A percentile compares a stretch with the other conserved stretches of the same genome.
phyloP scores from a whole-genome alignment of 2,797 vertebrate genomes.

The Falco rusticolus region DNA sequence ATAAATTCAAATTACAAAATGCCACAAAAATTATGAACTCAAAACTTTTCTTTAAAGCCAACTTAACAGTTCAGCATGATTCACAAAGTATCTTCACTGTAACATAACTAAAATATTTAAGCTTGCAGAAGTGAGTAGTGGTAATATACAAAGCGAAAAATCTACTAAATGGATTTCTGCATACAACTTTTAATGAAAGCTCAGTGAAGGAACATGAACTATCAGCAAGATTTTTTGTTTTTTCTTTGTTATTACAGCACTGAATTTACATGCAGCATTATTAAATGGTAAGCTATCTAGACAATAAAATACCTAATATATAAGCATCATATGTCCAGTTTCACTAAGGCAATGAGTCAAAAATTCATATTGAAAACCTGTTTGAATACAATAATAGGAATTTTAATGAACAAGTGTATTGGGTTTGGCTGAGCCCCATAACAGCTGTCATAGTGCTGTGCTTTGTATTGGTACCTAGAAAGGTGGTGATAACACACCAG shows the following conservation, averaged over 20 bases:
- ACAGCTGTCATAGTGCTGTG: too few species aligned
- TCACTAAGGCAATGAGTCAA: slow-evolving; percentile 9
- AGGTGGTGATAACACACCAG: too few species aligned
- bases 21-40: neutral
- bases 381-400: slow-evolving; percentile 47
- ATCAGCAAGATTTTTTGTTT: neutral
- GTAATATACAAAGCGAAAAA: neutral
- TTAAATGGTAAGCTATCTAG: slow-evolving; percentile 14
- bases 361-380: slow-evolving; percentile 38
- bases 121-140: neutral
- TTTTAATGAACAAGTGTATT: neutral
- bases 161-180: neutral
- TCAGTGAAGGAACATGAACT: neutral
- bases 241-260: neutral
- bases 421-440: too few species aligned
- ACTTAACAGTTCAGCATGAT: neutral
- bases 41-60: neutral
- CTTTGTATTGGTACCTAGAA: too few species aligned
- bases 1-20: neutral
- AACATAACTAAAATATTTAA: neutral
- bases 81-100: neutral
- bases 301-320: slow-evolving; percentile 39
- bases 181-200: neutral
- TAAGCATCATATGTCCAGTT: neutral
- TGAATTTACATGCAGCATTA: slow-evolving; percentile 8